Conservation (phyloP, 2,113 vertebrate genomes). For the Poecilia latipinna region DNA sequence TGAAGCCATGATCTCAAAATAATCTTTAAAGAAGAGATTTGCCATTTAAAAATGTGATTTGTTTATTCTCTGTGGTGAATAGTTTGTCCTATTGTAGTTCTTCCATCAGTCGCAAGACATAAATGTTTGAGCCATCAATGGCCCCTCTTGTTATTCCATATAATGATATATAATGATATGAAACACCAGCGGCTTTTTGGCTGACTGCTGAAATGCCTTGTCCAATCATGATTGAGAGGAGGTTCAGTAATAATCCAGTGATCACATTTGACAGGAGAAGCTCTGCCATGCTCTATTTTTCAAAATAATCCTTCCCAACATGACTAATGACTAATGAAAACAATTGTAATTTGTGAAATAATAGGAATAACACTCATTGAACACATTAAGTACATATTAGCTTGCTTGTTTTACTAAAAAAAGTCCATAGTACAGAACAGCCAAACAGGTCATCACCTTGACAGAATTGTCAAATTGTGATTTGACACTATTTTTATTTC, state of each 20-base stretch:
- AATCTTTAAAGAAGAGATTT: conserved; percentile 28
- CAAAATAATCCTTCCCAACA: not conserved
- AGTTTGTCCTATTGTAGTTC: not conserved
- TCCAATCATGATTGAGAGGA: not conserved
- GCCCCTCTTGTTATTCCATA: no score
- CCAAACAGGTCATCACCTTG: not conserved
- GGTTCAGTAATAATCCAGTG: not conserved
- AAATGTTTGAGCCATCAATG: not conserved
- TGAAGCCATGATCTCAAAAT: conserved; percentile 42
- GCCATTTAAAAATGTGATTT: conserved; percentile 55
- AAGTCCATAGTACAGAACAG: not conserved
- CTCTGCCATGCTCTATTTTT: not conserved
- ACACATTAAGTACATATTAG: not conserved
- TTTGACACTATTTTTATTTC: no score
- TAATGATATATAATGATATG: not conserved
- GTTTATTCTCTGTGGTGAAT: conserved; percentile 31
- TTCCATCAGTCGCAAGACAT: not conserved
- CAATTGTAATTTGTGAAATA: no score
- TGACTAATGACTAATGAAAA: no score
- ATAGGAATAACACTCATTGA: not conserved
- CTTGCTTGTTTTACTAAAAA: not conserved
- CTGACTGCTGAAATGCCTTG: not conserved
- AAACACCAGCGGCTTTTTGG: not conserved
- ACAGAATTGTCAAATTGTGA: not conserved
- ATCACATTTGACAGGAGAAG: not conserved